Evolutionary conservation across 2,797 vertebrate species (phyloP), one percentile per base, ranked within the genome.

Genomic region (Gambusia yucatana): DNA sequence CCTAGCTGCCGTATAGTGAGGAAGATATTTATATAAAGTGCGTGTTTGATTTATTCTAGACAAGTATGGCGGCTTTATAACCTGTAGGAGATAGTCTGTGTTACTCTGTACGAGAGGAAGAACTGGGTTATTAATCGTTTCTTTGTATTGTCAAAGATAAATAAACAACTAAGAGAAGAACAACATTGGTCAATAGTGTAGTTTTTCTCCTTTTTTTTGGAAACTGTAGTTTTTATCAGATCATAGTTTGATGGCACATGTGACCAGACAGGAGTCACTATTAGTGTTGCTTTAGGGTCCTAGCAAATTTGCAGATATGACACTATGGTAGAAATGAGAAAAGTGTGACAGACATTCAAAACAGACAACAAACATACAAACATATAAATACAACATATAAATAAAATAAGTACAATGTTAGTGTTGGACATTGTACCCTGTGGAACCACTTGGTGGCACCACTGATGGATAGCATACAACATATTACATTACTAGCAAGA

Each of bases 151-250:
- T 16, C 46, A 70, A 41, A 65, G 48, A 44, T 71, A 59, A 59
- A 75, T 55, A 80, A 74, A 79, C 28, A 57, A 22, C 20, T 20
- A 65, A 65, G 36, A 67, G 36, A 67, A 41, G 36, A 67, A 67
- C 33, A 41, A 22, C 63, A 22, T 1, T 25, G 63, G 63, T 63
- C 33, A 36, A 36, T 20, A 36, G 16, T 25, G 30, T 3, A 1
- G 36, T 41, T 41, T 36, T 67, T 67, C 36, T 67, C 22, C 17
- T 11, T 10, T 61, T 33, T 30, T 30, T 33, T 33, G 14, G 33
- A 16, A 16, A 17, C 20, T 22, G 4, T 41, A 10, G 2, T 11
- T 67, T 5, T 67, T 22, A 67, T 10, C 9, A 13, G 36, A 25
- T 22, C 8, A 63, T 9, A 41, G 36, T 25, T 63, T 67, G 22